Evolutionary conservation across 1,140 invertebrate genomes (phyloP).

Genomic region (Idris sp.): DNA sequence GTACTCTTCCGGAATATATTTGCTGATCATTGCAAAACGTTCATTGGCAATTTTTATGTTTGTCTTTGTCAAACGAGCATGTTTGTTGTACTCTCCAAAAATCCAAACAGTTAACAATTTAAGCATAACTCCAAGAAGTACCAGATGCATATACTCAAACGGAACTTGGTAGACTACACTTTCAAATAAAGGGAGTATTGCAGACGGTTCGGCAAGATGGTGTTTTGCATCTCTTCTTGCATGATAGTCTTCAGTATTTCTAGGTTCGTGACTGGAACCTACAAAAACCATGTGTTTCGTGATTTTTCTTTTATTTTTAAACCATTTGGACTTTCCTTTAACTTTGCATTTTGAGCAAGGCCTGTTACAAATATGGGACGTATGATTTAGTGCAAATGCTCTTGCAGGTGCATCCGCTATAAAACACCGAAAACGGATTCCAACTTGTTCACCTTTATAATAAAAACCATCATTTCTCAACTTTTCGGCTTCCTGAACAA

Average conservation of each 20-base stretch:
- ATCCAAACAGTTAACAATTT: neutral
- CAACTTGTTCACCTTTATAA: slow-evolving; percentile 1
- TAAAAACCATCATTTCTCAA: neutral
- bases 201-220: slow-evolving; percentile 36
- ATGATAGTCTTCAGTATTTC: slow-evolving; percentile 32
- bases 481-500: neutral
- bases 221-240: slow-evolving; percentile 55
- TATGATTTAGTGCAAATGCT: slow-evolving; percentile 52
- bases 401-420: slow-evolving; percentile 58
- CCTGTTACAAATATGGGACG: slow-evolving; percentile 24
- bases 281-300: slow-evolving; percentile 22
- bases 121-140: neutral
- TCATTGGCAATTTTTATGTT: too few relatives aligned
- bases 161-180: slow-evolving; percentile 6
- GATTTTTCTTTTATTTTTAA: slow-evolving; percentile 21
- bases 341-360: slow-evolving; percentile 54
- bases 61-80: too few relatives aligned
- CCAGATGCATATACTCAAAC: slow-evolving; percentile 27
- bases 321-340: slow-evolving; percentile 18
- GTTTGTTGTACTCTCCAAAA: too few relatives aligned
- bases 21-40: too few relatives aligned
- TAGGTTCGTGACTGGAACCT: slow-evolving; percentile 5
- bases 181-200: neutral
- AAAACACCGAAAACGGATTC: slow-evolving; percentile 22
- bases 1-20: too few relatives aligned